Evolutionary conservation across 2,113 vertebrate genomes (phyloP), one percentile per base, ranked within the genome.

Genomic region (Cavia porcellus): DNA sequence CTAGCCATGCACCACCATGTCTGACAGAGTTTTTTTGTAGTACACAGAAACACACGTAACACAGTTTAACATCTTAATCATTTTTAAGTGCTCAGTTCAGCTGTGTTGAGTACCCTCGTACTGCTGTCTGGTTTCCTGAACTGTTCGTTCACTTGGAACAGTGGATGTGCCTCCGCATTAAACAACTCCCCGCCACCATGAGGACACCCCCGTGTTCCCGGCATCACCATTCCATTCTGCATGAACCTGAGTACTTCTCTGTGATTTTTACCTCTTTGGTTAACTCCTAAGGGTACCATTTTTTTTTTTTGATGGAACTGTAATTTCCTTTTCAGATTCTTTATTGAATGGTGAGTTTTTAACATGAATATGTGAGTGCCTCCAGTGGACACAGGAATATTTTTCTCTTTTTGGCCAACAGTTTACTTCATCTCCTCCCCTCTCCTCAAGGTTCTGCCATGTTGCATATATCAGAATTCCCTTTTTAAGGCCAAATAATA

Each of bases 241-340:
- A 19, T 28, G 25, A 77, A 61, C 61, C 47, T 86, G 68, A 85
- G 47, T 47, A 82, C 55, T 22, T 3, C 52, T n/a, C 35, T n/a
- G 68, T n/a, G 68, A 91, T 22, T 92, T 95, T 32, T 28, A 64
- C 50, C 30, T 88, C 42, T 28, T 86, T 68, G 50, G 52, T 47
- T 91, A 68, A n/a, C n/a, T 84, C 64, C 57, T 94, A 95, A 81
- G 30, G 75, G 81, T 61, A 38, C 47, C 59, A 57, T 59, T 90
- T 13, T 70, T 59, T 90, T 13, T 70, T 94, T 90, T 47, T 79
- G 72, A 88, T 62, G 19, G 25, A 42, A 35, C 14, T 64, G 10
- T 57, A 87, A 59, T 61, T 87, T 93, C 42, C 32, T 82, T 90
- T 84, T 79, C 70, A 82, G 32, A 68, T 20, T 82, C 50, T 89